Percentiles rank a stretch among this genome's conserved stretches.
Evolutionary conservation across 2,888 invertebrate species (phyloP).

Genomic region (Napeogenes inachia): DNA sequence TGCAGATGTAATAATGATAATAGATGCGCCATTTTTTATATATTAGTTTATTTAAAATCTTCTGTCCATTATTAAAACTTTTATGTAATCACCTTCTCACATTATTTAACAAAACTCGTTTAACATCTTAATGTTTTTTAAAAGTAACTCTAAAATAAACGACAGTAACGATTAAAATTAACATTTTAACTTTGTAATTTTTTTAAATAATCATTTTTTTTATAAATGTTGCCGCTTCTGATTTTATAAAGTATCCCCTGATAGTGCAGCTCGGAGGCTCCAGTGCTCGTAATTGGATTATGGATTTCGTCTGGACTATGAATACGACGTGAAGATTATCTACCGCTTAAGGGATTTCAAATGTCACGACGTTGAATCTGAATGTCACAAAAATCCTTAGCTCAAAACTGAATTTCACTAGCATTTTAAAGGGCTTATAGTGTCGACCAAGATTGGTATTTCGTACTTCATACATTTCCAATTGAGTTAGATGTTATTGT

Average conservation of each 20-base stretch:
- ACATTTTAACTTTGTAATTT: not conserved
- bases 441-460: not conserved
- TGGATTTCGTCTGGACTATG: conserved; percentile 70
- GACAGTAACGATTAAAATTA: too few relatives aligned
- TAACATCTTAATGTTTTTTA: too few relatives aligned
- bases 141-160: too few relatives aligned
- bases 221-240: conserved; percentile 27
- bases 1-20: not conserved
- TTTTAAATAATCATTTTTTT: not conserved
- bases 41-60: too few relatives aligned
- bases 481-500: too few relatives aligned
- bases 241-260: conserved; percentile 31
- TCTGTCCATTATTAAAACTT: too few relatives aligned
- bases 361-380: conserved; percentile 26
- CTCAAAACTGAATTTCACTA: conserved; percentile 3
- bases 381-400: conserved; percentile 10
- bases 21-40: not conserved
- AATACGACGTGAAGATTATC: conserved; percentile 62
- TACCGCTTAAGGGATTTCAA: conserved; percentile 29
- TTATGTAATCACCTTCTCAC: too few relatives aligned
- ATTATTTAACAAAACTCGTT: too few relatives aligned
- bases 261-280: conserved; percentile 29
- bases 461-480: too few relatives aligned
- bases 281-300: conserved; percentile 63
- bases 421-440: not conserved